Percentiles rank a stretch among this genome's conserved stretches.
These are phyloP conservation scores for Ceyx erithaca DNA, from an alignment of 2,797 vertebrate genomes.

Conservation along the genomic window DNA sequence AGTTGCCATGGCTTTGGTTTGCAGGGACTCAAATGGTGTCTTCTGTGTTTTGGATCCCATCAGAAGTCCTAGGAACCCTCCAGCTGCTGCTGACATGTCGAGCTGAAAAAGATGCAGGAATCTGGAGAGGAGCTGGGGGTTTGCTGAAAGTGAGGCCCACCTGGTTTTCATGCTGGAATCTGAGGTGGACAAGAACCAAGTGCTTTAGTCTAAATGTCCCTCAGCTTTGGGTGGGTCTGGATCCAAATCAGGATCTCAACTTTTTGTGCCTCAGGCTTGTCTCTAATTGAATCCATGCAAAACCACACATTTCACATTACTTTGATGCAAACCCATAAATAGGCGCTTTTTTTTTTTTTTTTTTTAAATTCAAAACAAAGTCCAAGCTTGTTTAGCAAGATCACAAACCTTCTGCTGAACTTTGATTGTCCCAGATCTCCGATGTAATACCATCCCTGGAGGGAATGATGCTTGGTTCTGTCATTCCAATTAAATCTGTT, in stretches of 20 bases:
- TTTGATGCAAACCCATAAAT: slow-evolving; percentile 68
- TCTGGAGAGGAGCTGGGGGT: background rate
- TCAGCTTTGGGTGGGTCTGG: slow-evolving; percentile 52
- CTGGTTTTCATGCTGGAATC: background rate
- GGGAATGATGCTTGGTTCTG: background rate
- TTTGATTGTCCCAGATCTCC: background rate
- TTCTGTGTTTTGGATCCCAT: background rate
- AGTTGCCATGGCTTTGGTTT: slow-evolving; percentile 37
- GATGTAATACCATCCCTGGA: background rate
- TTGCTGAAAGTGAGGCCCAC: slow-evolving; percentile 5
- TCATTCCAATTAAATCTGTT: background rate
- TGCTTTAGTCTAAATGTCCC: slow-evolving; percentile 16
- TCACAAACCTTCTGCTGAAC: slow-evolving; percentile 47
- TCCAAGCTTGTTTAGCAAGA: slow-evolving; percentile 47
- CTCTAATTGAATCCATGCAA: slow-evolving; percentile 67
- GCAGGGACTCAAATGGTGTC: background rate
- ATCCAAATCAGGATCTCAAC: slow-evolving; percentile 63
- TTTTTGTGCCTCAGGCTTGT: slow-evolving; percentile 57
- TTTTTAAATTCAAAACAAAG: slow-evolving; percentile 35
- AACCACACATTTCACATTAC: slow-evolving; percentile 62
- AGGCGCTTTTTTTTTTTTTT: background rate
- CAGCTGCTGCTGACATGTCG: background rate
- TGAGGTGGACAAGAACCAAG: slow-evolving; percentile 22
- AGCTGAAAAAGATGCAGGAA: background rate
- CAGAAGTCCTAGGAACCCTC: background rate